Percentiles rank a stretch among this genome's conserved stretches.
These are phyloP conservation scores for Epirrhoe tristata DNA, from an alignment of 2,888 invertebrate genomes.

Conservation along the genomic window DNA sequence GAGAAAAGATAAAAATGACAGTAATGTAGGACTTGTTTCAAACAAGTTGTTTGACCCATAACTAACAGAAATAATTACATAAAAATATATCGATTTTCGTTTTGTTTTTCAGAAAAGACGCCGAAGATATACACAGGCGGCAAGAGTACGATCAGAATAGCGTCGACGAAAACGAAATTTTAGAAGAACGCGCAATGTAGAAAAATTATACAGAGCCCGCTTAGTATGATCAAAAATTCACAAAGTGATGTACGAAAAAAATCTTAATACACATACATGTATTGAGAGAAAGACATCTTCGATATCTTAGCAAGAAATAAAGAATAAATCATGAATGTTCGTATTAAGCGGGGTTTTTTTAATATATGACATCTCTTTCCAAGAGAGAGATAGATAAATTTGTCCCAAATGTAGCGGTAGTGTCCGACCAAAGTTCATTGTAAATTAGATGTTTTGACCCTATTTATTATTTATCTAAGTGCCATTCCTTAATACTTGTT, in stretches of 20 bases:
- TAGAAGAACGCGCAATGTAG: conserved; percentile 75
- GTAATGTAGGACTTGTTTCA: too few relatives aligned
- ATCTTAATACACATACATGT: background rate
- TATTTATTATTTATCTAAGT: conserved; percentile 63
- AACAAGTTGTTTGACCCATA: too few relatives aligned
- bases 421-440: conserved; percentile 80
- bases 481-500: conserved; percentile 54
- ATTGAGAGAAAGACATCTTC: background rate
- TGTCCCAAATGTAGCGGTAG: conserved; percentile 79
- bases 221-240: background rate
- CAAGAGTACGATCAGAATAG: conserved; percentile 56
- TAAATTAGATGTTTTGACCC: conserved; percentile 59
- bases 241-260: background rate
- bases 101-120: conserved; percentile 71
- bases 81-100: background rate
- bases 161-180: conserved; percentile 66
- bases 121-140: conserved; percentile 75
- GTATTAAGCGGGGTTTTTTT: conserved; percentile 5
- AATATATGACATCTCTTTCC: conserved; percentile 20
- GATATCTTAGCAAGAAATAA: background rate
- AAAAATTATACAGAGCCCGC: conserved; percentile 16
- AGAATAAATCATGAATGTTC: background rate
- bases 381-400: conserved; percentile 37
- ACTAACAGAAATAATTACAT: too few relatives aligned
- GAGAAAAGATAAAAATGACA: too few relatives aligned